Evolutionary conservation across 2,113 vertebrate species (phyloP).

Genomic region (Callospermophilus lateralis): DNA sequence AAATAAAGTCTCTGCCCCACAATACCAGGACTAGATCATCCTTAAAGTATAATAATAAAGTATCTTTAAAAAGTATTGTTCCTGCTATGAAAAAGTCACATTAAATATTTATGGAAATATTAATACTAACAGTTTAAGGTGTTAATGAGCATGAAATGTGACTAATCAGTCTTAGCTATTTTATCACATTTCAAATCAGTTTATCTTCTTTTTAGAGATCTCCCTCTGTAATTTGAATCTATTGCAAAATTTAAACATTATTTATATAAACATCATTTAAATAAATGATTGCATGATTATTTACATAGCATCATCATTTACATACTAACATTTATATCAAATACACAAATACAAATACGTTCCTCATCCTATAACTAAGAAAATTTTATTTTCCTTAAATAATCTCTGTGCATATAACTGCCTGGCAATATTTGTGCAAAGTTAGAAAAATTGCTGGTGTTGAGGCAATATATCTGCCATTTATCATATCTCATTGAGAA

Average conservation of each 20-base stretch:
- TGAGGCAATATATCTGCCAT: conserved; percentile 30
- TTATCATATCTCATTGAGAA: conserved; percentile 64
- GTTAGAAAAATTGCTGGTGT: neutral
- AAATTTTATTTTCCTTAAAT: conserved; percentile 42
- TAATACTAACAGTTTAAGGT: conserved; percentile 8
- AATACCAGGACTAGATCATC: neutral
- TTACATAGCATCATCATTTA: neutral
- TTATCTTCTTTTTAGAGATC: neutral
- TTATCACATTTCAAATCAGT: neutral
- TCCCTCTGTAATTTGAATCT: neutral
- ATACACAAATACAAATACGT: neutral
- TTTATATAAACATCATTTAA: neutral
- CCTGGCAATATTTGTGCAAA: neutral
- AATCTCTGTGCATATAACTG: neutral
- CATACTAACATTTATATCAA: neutral
- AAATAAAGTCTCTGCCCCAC: neutral
- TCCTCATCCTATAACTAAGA: neutral
- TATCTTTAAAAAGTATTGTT: conserved; percentile 19
- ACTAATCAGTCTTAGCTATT: neutral
- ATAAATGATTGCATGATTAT: neutral
- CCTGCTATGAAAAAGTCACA: neutral
- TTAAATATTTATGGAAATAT: conserved; percentile 22
- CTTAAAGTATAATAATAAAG: neutral
- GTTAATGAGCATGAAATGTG: neutral
- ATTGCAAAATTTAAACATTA: neutral